Percentiles rank a stretch among this genome's conserved stretches.
phyloP scores from a whole-genome alignment of 2,888 invertebrate species.

The Mythimna impura region DNA sequence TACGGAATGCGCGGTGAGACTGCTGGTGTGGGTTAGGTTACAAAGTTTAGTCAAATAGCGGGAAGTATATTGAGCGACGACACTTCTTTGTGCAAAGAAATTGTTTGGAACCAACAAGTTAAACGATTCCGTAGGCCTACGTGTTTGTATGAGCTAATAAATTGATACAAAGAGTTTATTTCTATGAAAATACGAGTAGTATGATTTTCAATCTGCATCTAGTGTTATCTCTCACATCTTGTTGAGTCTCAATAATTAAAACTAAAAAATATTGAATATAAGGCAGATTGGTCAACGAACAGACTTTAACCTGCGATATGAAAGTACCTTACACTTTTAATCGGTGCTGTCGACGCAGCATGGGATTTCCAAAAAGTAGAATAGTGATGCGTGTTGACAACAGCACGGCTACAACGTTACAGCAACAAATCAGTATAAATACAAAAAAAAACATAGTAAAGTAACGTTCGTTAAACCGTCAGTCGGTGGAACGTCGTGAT shows the following conservation, averaged over 20 bases:
- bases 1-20: slow-evolving; percentile 19
- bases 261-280: too few relatives aligned
- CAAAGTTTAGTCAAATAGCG: slow-evolving; percentile 30
- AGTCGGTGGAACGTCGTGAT: slow-evolving; percentile 71
- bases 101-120: neutral
- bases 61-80: slow-evolving; percentile 10
- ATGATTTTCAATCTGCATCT: too few relatives aligned
- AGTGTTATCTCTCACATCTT: neutral
- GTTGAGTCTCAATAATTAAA: too few relatives aligned
- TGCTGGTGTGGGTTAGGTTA: slow-evolving; percentile 12
- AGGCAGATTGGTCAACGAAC: too few relatives aligned
- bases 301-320: too few relatives aligned
- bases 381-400: neutral
- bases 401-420: neutral
- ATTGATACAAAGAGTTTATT: neutral
- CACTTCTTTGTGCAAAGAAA: neutral
- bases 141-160: neutral
- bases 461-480: slow-evolving; percentile 55
- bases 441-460: slow-evolving; percentile 13
- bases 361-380: neutral
- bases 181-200: too few relatives aligned
- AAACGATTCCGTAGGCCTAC: neutral
- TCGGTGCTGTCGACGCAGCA: neutral
- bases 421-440: slow-evolving; percentile 19
- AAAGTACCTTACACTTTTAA: neutral